Conservation (phyloP, 2,113 vertebrate genomes). For the Bubo bubo region DNA sequence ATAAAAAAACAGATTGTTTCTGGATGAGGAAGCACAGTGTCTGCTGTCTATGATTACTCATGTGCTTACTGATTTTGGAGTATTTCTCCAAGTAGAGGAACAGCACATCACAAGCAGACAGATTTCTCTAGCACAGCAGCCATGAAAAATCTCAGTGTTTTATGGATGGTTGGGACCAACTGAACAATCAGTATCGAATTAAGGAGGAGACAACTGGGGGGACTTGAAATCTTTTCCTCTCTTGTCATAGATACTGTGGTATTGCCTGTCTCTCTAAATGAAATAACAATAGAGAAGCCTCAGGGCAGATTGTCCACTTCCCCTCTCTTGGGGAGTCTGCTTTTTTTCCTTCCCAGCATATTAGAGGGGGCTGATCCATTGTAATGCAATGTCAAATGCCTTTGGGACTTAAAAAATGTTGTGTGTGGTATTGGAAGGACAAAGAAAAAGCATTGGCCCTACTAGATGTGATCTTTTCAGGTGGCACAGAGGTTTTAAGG, state of each 20-base stretch:
- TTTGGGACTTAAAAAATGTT: background rate
- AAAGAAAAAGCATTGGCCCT: background rate
- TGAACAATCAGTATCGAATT: background rate
- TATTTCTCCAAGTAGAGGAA: background rate
- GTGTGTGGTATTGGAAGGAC: background rate
- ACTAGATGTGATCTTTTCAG: background rate
- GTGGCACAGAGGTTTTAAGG: background rate
- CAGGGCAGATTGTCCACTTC: background rate
- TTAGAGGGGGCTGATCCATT: conserved; percentile 20
- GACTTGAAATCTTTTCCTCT: background rate
- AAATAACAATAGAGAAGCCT: conserved; percentile 20
- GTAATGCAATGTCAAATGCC: conserved; percentile 15
- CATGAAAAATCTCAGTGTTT: background rate
- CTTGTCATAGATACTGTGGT: background rate
- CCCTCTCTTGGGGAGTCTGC: background rate
- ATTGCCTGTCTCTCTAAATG: conserved; percentile 19
- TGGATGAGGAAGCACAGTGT: background rate
- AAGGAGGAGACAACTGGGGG: background rate
- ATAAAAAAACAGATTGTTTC: background rate
- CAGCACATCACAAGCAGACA: background rate
- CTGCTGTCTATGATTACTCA: background rate
- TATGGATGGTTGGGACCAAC: background rate
- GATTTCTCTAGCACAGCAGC: background rate
- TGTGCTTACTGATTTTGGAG: background rate
- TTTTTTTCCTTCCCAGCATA: background rate